Conservation (phyloP, 2,797 vertebrate genomes). For the Galaxias olidus region DNA sequence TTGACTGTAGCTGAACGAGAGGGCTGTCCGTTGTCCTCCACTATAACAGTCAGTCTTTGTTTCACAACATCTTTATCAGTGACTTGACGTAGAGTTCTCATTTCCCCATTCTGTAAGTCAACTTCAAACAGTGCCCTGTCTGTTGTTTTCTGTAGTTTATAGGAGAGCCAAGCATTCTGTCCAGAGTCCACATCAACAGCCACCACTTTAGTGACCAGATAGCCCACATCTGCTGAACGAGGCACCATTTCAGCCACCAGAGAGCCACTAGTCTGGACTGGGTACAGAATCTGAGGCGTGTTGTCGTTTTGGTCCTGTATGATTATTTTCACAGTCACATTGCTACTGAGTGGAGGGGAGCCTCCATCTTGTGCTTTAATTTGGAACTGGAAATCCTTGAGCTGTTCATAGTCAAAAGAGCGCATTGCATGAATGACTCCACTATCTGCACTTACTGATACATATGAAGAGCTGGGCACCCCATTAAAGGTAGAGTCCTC, state of each 20-base stretch:
- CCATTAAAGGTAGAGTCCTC: too few species aligned
- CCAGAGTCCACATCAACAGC: conserved; percentile 69
- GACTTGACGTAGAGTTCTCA: conserved; percentile 56
- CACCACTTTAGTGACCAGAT: conserved; percentile 66
- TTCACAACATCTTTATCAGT: conserved; percentile 65
- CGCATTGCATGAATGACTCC: too few species aligned
- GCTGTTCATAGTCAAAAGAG: too few species aligned
- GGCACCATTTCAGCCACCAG: conserved; percentile 64
- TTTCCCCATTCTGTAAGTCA: conserved; percentile 49
- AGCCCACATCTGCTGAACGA: conserved; percentile 58
- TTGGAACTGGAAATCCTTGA: too few species aligned
- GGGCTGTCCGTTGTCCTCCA: conserved; percentile 80
- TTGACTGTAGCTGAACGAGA: conserved; percentile 74
- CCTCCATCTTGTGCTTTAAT: conserved; percentile 65
- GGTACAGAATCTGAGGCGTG: conserved; percentile 55
- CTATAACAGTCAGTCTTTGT: conserved; percentile 64
- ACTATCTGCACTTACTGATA: too few species aligned
- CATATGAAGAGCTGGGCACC: too few species aligned
- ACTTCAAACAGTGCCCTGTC: conserved; percentile 63
- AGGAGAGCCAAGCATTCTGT: conserved; percentile 65
- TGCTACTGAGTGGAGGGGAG: conserved; percentile 49
- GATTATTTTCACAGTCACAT: conserved; percentile 58
- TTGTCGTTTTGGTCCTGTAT: conserved; percentile 71
- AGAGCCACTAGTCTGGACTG: conserved; percentile 53
- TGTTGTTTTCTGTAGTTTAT: conserved; percentile 58